Base-by-base conservation (phyloP, 2,888 invertebrate species). In the Seira sanloemensis region DNA sequence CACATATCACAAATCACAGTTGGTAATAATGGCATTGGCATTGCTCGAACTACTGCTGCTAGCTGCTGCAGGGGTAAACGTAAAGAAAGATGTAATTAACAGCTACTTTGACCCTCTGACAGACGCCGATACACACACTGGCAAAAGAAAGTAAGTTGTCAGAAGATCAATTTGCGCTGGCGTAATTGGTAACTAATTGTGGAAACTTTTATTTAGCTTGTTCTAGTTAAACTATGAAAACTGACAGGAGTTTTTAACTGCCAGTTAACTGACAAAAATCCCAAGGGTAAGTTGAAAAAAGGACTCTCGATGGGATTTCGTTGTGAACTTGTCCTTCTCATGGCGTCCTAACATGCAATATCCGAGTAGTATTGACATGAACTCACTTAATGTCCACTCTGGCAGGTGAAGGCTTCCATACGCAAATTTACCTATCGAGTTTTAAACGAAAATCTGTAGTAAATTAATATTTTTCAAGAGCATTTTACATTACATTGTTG, bases 21-120 rank as follows among this genome's bases (percentile, higher is more conserved):
- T 50, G 76, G 76, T 67, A 76, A n/a, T n/a, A n/a, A 50, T 76
- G 76, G 67, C 76, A 76, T 76, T 76, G 76, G 18, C 58, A 58
- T 18, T 58, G 7, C 58, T 16, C 58, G n/a, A 58, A 58, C 7
- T 18, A 37, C 12, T 37, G 37, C 37, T 37, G 5, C 37, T 37
- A 37, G 37, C 5, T 5, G 37, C 37, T 37, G 58, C 58, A n/a
- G 58, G n/a, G 58, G 58, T 18, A 16, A 58, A 58, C 58, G n/a
- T n/a, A n/a, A n/a, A n/a, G n/a, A n/a, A n/a, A n/a, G n/a, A n/a
- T n/a, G n/a, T 18, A 58, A 58, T 58, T 18, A 58, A 58, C 58
- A 7, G 9, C 18, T 58, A 4, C 18, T 58, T 4, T 58, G 58
- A 18, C 58, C 58, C n/a, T 58, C n/a, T 58, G 18, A 18, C n/a